These are phyloP conservation scores for Heliconius eleuchia DNA, from an alignment of 1,140 invertebrate species.

Conservation along the genomic window DNA sequence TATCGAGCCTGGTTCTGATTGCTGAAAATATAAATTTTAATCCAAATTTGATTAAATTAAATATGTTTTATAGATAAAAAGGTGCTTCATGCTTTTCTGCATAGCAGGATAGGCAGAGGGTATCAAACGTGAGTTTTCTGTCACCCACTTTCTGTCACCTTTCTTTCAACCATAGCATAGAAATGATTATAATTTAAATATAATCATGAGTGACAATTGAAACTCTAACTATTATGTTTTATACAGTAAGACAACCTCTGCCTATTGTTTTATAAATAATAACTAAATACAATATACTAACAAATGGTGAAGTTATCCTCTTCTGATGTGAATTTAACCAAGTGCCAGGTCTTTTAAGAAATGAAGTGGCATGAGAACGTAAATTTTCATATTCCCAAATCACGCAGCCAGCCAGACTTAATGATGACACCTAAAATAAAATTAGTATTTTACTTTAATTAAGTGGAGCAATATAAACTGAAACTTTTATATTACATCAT, in stretches of 20 bases:
- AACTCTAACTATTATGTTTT: too few relatives aligned
- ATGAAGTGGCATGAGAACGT: constrained; percentile 83
- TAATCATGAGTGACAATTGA: too few relatives aligned
- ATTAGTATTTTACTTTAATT: neutral
- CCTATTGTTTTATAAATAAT: neutral
- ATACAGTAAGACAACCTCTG: too few relatives aligned
- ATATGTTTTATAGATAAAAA: neutral
- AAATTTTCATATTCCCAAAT: constrained; percentile 95
- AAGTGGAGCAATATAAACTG: neutral
- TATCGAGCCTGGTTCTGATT: constrained; percentile 82
- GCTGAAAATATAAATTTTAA: constrained; percentile 59
- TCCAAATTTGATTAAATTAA: neutral
- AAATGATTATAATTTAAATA: too few relatives aligned
- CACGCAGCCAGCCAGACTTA: constrained; percentile 87
- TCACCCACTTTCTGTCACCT: too few relatives aligned
- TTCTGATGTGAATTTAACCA: constrained; percentile 81
- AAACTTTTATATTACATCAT: neutral
- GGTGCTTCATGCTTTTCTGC: too few relatives aligned
- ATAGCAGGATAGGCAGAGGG: too few relatives aligned
- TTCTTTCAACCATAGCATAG: too few relatives aligned
- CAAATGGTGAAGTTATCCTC: constrained; percentile 65
- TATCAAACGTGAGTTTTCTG: too few relatives aligned
- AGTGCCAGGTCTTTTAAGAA: constrained; percentile 81
- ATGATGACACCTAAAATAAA: constrained; percentile 85
- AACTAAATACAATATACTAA: constrained; percentile 35